A percentile compares a stretch with the other conserved stretches of the same genome.
phyloP scores from a whole-genome alignment of 2,888 invertebrate species.

The Achlya flavicornis region DNA sequence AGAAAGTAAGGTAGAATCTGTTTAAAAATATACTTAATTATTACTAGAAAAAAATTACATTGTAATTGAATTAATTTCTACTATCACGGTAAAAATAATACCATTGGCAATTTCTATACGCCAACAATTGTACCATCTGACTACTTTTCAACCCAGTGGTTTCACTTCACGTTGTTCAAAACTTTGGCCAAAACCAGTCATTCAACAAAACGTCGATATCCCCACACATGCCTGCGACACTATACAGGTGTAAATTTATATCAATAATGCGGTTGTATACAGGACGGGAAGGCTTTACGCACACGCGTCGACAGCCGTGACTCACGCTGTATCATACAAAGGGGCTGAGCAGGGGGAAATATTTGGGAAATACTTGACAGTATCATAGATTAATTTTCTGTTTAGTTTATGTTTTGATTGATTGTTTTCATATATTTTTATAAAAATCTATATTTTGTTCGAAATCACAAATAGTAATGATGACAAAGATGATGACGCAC shows the following conservation, averaged over 20 bases:
- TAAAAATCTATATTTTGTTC: too few species aligned
- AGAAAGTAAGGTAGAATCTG: too few species aligned
- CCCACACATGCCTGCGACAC: constrained; percentile 31
- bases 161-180: too few species aligned
- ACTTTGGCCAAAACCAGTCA: neutral
- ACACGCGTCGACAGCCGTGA: constrained; percentile 31
- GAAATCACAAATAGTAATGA: neutral
- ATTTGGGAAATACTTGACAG: neutral
- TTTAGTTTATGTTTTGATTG: neutral
- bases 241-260: constrained; percentile 31
- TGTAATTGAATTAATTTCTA: too few species aligned
- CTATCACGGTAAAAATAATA: too few species aligned
- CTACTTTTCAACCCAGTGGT: too few species aligned
- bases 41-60: too few species aligned
- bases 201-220: constrained; percentile 27
- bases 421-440: too few species aligned
- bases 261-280: constrained; percentile 20
- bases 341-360: constrained; percentile 1
- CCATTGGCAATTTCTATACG: too few species aligned
- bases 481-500: too few species aligned
- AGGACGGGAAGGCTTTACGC: constrained; percentile 42
- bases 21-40: too few species aligned
- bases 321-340: constrained; percentile 18
- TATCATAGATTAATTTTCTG: neutral
- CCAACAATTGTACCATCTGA: too few species aligned